These are phyloP conservation scores for Cephus spinipes DNA, from an alignment of 2,888 invertebrate species.

Conservation along the genomic window DNA sequence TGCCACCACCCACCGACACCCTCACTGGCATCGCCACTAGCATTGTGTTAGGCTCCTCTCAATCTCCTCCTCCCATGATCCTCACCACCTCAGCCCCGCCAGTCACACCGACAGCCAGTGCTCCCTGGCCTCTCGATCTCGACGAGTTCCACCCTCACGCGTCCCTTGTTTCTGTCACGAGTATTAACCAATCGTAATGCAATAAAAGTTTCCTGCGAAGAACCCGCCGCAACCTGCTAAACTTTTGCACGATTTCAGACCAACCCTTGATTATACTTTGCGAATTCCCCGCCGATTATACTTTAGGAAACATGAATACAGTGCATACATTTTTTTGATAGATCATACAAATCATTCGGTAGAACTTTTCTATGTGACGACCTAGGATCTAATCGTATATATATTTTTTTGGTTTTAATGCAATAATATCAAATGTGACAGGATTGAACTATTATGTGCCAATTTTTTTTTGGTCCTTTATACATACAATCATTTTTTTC, in stretches of 20 bases:
- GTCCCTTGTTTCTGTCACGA: not conserved
- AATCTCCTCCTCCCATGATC: not conserved
- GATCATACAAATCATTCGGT: no score
- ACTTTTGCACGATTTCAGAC: not conserved
- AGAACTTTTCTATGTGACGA: no score
- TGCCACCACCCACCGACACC: slow-evolving; percentile 6
- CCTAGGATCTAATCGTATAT: no score
- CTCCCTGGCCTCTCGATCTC: slow-evolving; percentile 1
- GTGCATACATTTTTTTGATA: not conserved
- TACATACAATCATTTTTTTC: no score
- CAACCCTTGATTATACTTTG: not conserved
- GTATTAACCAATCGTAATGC: not conserved
- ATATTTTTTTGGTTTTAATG: no score
- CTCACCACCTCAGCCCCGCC: not conserved
- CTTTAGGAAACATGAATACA: not conserved
- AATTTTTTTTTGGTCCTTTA: no score
- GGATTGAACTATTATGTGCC: no score
- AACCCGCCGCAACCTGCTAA: not conserved
- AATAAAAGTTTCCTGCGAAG: not conserved
- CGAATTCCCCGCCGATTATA: not conserved
- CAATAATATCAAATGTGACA: no score
- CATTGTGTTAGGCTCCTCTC: not conserved
- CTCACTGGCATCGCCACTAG: not conserved
- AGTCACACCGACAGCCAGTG: not conserved
- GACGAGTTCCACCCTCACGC: not conserved